Evolutionary conservation across 2,113 vertebrate genomes (phyloP), one percentile per base, ranked within the genome.

Genomic region (Mesitornis unicolor): DNA sequence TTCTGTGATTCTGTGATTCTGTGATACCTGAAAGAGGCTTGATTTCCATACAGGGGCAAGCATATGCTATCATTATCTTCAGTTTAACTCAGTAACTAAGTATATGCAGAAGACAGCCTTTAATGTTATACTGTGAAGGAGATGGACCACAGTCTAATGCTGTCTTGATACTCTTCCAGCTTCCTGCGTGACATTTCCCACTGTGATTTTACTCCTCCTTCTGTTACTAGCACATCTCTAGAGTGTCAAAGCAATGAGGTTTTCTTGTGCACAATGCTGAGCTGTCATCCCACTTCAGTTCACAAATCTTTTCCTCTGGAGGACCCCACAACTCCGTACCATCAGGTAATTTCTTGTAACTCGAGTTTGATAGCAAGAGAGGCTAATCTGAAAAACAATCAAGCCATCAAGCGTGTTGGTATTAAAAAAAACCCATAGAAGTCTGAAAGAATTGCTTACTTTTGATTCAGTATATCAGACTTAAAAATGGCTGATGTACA

Each of bases 381-480:
- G 9, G 18, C 4, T 47, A 53, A 74, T 61, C 17, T 22, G 80
- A 38, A 43, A 57, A 81, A 4, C 19, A 65, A 45, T 40, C 28
- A 83, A 65, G 5, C 16, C 50, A 45, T 79, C 25, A 61, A 78
- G 8, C 2, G 0, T 45, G 13, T 20, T 60, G 11, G 0, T 73
- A 4, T 56, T 76, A 24, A 73, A 82, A 92, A 65, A 8, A 0
- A 1, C 5, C 2, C 0, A 0, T 16, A 33, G 43, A 74, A 59
- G 22, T 28, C 22, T 38, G 43, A 87, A 77, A 77, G 6, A 45
- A 25, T 25, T 36, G 13, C 5, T 59, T 90, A 50, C 15, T 60
- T 54, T n/a, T 60, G 21, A 68, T 38, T 86, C 15, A n/a, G 2
- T 19, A 47, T 4, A 13, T 51, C 26, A 84, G 53, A 56, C 12